phyloP scores from a whole-genome alignment of 2,888 invertebrate species.

The Pharmacophagus antenor region DNA sequence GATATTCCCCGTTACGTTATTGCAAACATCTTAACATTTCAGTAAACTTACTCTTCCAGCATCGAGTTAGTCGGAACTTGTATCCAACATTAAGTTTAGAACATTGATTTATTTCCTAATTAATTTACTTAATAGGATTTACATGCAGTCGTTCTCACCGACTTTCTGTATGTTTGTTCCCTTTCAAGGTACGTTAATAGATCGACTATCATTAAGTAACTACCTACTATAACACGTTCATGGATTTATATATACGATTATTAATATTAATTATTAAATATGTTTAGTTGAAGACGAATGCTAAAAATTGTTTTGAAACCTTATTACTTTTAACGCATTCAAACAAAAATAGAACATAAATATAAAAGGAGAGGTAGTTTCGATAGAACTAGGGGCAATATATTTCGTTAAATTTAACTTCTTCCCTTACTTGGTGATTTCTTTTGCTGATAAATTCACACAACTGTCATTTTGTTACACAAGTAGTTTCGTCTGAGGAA shows the following conservation, averaged over 20 bases:
- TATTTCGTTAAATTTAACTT: not conserved
- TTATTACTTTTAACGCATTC: not conserved
- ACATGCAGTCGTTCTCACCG: not conserved
- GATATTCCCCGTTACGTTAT: not conserved
- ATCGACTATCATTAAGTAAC: too few species aligned
- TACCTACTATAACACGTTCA: too few species aligned
- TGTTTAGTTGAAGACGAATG: not conserved
- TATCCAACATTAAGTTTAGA: not conserved
- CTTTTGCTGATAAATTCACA: slow-evolving; percentile 10
- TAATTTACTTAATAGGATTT: not conserved
- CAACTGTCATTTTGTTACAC: slow-evolving; percentile 10
- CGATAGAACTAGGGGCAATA: not conserved
- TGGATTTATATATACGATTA: too few species aligned
- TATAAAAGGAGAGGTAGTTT: not conserved
- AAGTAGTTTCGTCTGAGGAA: not conserved
- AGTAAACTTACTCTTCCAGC: not conserved
- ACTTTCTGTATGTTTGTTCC: too few species aligned
- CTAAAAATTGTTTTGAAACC: not conserved
- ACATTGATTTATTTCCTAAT: not conserved
- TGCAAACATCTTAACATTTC: not conserved
- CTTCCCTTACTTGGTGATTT: not conserved
- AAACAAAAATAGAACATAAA: not conserved
- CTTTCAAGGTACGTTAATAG: too few species aligned
- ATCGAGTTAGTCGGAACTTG: not conserved
- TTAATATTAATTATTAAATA: not conserved